Evolutionary conservation across 2,888 invertebrate species (phyloP).

Genomic region (Lamellibrachia satsuma): DNA sequence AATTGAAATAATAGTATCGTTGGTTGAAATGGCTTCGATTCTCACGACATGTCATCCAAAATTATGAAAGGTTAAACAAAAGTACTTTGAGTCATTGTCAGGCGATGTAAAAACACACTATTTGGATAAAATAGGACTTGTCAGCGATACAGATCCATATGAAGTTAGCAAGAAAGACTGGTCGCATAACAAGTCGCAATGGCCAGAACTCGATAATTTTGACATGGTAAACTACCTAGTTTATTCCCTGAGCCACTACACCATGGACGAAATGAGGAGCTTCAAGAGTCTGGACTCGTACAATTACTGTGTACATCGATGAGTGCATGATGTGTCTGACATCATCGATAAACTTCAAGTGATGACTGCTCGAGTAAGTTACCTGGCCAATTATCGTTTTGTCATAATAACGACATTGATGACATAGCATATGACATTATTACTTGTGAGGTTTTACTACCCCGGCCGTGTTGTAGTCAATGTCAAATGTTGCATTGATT

Average conservation of each 20-base stretch:
- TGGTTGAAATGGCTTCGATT: background rate
- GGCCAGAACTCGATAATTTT: conserved; percentile 20
- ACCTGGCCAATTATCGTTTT: background rate
- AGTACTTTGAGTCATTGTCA: background rate
- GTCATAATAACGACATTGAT: no score
- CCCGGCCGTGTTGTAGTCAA: no score
- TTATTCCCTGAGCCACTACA: conserved; percentile 28
- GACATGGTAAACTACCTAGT: conserved; percentile 29
- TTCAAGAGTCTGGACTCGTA: conserved; percentile 21
- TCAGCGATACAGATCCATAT: background rate
- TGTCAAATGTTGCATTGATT: no score
- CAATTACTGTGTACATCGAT: background rate
- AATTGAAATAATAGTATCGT: background rate
- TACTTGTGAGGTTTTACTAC: no score
- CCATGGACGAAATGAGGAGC: conserved; percentile 30
- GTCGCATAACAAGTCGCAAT: background rate
- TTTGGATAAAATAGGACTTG: background rate
- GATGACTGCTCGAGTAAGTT: no score
- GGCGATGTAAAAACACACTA: background rate
- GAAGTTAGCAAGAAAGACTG: background rate
- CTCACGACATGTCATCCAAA: background rate
- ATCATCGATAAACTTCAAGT: no score
- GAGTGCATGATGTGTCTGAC: no score
- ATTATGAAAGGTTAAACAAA: background rate
- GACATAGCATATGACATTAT: no score